Evolutionary conservation across 1,140 invertebrate genomes (phyloP).

Genomic region (Drosophila burlai): DNA sequence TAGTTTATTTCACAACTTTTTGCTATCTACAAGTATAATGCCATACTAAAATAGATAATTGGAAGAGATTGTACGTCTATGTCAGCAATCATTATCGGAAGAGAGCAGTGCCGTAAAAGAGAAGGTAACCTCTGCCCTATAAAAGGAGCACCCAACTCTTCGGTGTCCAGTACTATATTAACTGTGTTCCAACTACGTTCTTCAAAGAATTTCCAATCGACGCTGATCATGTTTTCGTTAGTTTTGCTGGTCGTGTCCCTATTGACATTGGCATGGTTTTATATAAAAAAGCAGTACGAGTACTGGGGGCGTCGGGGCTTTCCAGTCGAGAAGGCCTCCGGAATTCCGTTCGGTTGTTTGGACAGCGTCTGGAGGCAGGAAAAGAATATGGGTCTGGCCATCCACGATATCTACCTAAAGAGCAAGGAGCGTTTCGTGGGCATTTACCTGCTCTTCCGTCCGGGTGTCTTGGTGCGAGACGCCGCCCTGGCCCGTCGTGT

Average conservation of each 20-base stretch:
- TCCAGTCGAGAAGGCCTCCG: slow-evolving; percentile 45
- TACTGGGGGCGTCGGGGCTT: slow-evolving; percentile 68
- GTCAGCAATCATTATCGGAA: background rate
- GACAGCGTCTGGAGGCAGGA: slow-evolving; percentile 50
- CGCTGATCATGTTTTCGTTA: slow-evolving; percentile 46
- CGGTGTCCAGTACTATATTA: background rate
- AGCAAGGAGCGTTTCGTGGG: slow-evolving; percentile 72
- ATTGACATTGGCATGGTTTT: slow-evolving; percentile 56
- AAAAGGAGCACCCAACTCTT: background rate
- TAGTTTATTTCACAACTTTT: background rate
- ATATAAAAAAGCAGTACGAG: slow-evolving; percentile 58
- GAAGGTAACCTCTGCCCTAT: background rate
- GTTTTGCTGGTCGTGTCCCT: slow-evolving; percentile 36
- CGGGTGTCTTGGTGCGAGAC: slow-evolving; percentile 85
- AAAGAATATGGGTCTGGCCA: slow-evolving; percentile 67
- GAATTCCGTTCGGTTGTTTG: slow-evolving; percentile 74
- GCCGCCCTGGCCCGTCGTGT: slow-evolving; percentile 85
- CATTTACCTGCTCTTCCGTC: slow-evolving; percentile 80
- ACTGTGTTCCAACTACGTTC: slow-evolving; percentile 23
- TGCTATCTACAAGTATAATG: background rate
- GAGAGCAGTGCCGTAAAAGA: background rate
- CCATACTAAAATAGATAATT: background rate
- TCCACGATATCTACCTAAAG: slow-evolving; percentile 65
- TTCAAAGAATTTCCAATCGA: background rate
- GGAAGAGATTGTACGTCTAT: background rate